Evolutionary conservation across 2,888 invertebrate genomes (phyloP).

Genomic region (Cantharis nigra): DNA sequence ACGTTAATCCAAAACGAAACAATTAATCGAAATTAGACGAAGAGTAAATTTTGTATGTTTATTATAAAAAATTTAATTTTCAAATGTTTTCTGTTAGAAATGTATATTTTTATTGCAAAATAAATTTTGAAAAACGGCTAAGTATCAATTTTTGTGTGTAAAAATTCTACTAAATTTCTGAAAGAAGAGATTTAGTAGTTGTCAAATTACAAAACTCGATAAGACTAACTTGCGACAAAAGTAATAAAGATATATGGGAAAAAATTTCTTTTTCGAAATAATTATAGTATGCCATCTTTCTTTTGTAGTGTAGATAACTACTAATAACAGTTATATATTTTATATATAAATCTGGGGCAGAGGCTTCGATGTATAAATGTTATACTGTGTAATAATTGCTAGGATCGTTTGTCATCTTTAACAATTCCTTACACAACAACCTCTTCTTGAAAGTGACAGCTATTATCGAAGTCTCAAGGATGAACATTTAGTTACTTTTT

Average conservation of each 20-base stretch:
- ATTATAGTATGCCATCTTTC: background rate
- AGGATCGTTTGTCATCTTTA: slow-evolving; percentile 31
- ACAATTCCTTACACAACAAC: slow-evolving; percentile 16
- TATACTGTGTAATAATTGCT: slow-evolving; percentile 22
- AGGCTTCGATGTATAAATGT: slow-evolving; percentile 23
- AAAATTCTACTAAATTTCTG: background rate
- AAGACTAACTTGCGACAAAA: background rate
- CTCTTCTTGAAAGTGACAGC: slow-evolving; percentile 13
- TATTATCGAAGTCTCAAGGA: background rate
- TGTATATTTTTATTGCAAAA: background rate
- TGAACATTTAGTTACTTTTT: slow-evolving; percentile 5
- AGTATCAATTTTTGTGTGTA: background rate
- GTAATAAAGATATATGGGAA: background rate
- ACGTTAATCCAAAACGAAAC: background rate
- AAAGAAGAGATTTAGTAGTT: background rate
- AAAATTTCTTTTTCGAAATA: background rate
- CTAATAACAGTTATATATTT: slow-evolving; percentile 3
- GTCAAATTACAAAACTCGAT: background rate
- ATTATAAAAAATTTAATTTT: background rate
- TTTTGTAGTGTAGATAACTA: background rate
- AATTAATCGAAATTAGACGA: background rate
- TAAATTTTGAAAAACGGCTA: background rate
- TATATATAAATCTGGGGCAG: slow-evolving; percentile 11
- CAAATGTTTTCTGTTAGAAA: background rate
- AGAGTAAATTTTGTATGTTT: background rate